Evolutionary conservation across 2,113 vertebrate species (phyloP).

Genomic region (Pogona vitticeps): DNA sequence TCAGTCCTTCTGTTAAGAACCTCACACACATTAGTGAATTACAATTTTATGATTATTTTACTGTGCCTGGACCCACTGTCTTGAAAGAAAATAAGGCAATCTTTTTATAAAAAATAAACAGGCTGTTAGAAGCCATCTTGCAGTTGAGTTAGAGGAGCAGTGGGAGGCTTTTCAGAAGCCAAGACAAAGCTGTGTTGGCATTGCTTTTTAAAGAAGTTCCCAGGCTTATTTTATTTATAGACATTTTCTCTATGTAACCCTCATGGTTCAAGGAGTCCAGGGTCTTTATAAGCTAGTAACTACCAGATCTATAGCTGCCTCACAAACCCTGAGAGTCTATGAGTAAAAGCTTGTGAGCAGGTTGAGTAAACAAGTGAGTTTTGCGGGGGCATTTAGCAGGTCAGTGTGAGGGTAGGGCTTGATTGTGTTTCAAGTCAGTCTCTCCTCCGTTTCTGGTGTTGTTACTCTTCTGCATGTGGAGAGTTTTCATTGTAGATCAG

Average conservation of each 20-base stretch:
- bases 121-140: neutral
- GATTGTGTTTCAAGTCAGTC: too few species aligned
- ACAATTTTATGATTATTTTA: slow-evolving; percentile 23
- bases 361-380: too few species aligned
- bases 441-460: too few species aligned
- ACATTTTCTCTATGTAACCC: neutral
- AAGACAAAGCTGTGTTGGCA: neutral
- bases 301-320: too few species aligned
- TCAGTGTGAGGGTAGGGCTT: too few species aligned
- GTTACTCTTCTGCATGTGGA: too few species aligned
- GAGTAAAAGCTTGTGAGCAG: too few species aligned
- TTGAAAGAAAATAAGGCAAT: neutral
- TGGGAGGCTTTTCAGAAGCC: neutral
- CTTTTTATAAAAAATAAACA: slow-evolving; percentile 19
- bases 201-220: neutral
- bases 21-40: neutral
- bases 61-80: neutral
- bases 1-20: neutral
- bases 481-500: too few species aligned
- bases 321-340: too few species aligned
- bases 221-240: slow-evolving; percentile 14
- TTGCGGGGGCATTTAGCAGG: too few species aligned
- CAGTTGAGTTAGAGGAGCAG: neutral
- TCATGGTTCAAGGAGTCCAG: neutral
- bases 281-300: neutral